Evolutionary conservation across 2,113 vertebrate genomes (phyloP).

Genomic region (Prionailurus bengalensis): DNA sequence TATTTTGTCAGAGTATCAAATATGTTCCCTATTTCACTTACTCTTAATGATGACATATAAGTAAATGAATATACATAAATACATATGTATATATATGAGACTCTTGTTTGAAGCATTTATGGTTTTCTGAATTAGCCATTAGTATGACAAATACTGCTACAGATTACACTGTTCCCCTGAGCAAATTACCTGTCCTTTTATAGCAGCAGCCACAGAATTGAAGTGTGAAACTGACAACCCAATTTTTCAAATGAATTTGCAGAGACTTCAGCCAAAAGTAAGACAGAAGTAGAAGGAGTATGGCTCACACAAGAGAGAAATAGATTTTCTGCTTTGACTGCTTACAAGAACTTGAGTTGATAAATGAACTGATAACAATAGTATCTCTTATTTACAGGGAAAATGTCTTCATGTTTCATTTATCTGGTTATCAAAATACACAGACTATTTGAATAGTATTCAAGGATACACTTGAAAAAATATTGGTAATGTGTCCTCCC

Average conservation of each 20-base stretch:
- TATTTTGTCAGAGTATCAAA: constrained; percentile 1
- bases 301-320: constrained; percentile 88
- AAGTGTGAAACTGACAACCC: constrained; percentile 78
- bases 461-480: neutral
- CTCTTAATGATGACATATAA: neutral
- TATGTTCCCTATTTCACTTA: neutral
- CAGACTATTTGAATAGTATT: neutral
- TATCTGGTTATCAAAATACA: constrained; percentile 79
- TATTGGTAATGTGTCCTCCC: neutral
- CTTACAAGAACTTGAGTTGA: constrained; percentile 84
- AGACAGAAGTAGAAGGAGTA: constrained; percentile 86
- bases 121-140: constrained; percentile 58
- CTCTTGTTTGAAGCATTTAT: constrained; percentile 45
- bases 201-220: constrained; percentile 37
- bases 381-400: constrained; percentile 82
- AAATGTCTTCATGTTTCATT: constrained; percentile 74
- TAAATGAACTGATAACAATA: constrained; percentile 84
- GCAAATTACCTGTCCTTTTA: constrained; percentile 72
- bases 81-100: neutral
- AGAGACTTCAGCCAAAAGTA: constrained; percentile 82
- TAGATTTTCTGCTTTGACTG: constrained; percentile 87
- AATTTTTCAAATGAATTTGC: constrained; percentile 86
- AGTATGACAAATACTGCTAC: constrained; percentile 44
- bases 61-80: neutral
- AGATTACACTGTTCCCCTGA: constrained; percentile 72